phyloP scores from a whole-genome alignment of 1,140 invertebrate genomes.

The Drosophila triauraria region DNA sequence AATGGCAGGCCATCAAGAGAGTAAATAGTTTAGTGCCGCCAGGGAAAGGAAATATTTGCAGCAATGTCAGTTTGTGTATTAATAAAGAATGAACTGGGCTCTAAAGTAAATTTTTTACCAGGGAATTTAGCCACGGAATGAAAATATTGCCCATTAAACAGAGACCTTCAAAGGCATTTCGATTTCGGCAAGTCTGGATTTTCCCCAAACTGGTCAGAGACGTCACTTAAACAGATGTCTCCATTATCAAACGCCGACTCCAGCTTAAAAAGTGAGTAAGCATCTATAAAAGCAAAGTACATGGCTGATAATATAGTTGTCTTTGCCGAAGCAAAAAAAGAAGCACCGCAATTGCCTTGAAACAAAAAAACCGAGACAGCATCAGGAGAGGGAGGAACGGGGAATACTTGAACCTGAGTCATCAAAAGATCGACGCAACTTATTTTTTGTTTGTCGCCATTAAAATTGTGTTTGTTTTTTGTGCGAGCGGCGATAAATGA shows the following conservation, averaged over 20 bases:
- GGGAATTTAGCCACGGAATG: no score
- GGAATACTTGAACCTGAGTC: constrained; percentile 32
- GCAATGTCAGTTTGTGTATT: not conserved
- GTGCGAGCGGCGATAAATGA: constrained; percentile 43
- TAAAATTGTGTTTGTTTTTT: constrained; percentile 19
- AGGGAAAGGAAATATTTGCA: constrained; percentile 1
- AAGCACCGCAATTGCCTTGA: constrained; percentile 45
- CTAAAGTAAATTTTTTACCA: no score
- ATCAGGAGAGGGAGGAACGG: constrained; percentile 13
- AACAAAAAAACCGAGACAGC: constrained; percentile 21
- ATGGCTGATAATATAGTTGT: constrained; percentile 54
- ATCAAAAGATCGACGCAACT: constrained; percentile 37
- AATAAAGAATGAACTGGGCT: not conserved
- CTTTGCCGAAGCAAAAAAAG: constrained; percentile 1
- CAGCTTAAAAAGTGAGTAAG: constrained; percentile 45
- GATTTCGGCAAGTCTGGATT: not conserved
- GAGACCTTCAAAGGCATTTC: not conserved
- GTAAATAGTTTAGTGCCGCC: constrained; percentile 1
- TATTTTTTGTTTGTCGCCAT: constrained; percentile 26
- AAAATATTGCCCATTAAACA: not conserved
- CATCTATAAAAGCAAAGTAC: constrained; percentile 17
- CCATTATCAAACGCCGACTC: constrained; percentile 46
- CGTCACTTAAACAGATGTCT: constrained; percentile 19
- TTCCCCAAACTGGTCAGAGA: constrained; percentile 7
- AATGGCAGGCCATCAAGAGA: constrained; percentile 3